These are phyloP conservation scores for Trogon surrucura DNA, from an alignment of 2,113 vertebrate genomes.

Conservation along the genomic window DNA sequence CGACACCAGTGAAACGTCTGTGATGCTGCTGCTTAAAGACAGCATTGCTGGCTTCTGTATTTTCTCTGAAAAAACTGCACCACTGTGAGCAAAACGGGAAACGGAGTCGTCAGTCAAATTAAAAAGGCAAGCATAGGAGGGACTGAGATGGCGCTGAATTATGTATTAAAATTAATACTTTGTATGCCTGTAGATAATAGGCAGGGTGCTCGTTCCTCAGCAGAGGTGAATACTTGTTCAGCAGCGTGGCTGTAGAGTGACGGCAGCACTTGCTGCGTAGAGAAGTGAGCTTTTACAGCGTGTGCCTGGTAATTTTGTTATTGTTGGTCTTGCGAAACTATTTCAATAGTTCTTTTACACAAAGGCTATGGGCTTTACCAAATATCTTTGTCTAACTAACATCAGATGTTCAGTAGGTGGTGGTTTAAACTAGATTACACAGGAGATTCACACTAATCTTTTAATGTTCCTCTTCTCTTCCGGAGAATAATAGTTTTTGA, in stretches of 20 bases:
- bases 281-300: neutral
- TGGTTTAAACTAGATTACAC: slow-evolving; percentile 66
- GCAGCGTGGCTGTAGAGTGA: neutral
- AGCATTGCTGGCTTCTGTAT: neutral
- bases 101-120: neutral
- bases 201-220: neutral
- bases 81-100: neutral
- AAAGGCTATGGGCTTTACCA: neutral
- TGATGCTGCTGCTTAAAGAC: neutral
- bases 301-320: neutral
- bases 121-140: neutral
- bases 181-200: neutral
- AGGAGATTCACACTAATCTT: slow-evolving; percentile 64
- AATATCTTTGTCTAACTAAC: slow-evolving; percentile 34
- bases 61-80: neutral
- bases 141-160: neutral
- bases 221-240: fast-evolving
- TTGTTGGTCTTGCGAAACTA: neutral
- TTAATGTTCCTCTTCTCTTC: slow-evolving; percentile 53
- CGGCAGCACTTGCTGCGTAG: neutral
- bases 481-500: slow-evolving; percentile 55
- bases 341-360: neutral
- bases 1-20: neutral
- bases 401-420: slow-evolving; percentile 50
- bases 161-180: neutral